Evolutionary conservation across 2,797 vertebrate species (phyloP).

Genomic region (Centropyge bicolor): DNA sequence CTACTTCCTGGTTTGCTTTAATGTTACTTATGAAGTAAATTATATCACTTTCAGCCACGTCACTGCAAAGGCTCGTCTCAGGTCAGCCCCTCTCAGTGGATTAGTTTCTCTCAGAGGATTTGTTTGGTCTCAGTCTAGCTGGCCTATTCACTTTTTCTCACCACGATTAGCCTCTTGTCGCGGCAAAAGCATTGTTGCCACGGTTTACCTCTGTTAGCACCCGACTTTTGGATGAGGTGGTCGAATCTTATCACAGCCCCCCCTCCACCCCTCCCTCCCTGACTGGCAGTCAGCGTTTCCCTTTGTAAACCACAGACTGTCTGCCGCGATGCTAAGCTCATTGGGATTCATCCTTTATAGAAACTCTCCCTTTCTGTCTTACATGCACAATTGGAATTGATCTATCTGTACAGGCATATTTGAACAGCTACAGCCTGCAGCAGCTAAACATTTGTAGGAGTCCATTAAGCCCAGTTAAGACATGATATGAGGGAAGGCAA

Average conservation of each 20-base stretch:
- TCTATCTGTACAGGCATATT: conserved; percentile 30
- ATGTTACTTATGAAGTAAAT: not conserved
- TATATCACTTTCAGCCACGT: conserved; percentile 26
- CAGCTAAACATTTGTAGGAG: not conserved
- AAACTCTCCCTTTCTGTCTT: conserved; percentile 46
- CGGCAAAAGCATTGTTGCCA: conserved; percentile 82
- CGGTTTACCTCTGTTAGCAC: conserved; percentile 78
- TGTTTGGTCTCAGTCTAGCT: conserved; percentile 67
- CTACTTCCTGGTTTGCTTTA: not conserved
- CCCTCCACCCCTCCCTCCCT: conserved; percentile 60
- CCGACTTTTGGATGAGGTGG: conserved; percentile 80
- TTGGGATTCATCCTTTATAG: conserved; percentile 71
- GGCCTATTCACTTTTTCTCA: conserved; percentile 75
- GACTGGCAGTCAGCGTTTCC: conserved; percentile 86
- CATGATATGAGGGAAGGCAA: not conserved
- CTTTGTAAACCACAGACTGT: conserved; percentile 83
- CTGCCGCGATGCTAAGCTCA: conserved; percentile 76
- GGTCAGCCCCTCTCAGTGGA: conserved; percentile 31
- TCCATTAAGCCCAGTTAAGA: not conserved
- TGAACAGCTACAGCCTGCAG: not conserved
- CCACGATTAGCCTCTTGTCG: conserved; percentile 79
- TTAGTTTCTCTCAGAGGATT: conserved; percentile 77
- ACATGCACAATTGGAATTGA: conserved; percentile 46
- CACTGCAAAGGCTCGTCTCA: not conserved
- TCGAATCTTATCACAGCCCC: conserved; percentile 80